Base-by-base conservation (phyloP, 1,140 invertebrate species). In the Battus philenor region DNA sequence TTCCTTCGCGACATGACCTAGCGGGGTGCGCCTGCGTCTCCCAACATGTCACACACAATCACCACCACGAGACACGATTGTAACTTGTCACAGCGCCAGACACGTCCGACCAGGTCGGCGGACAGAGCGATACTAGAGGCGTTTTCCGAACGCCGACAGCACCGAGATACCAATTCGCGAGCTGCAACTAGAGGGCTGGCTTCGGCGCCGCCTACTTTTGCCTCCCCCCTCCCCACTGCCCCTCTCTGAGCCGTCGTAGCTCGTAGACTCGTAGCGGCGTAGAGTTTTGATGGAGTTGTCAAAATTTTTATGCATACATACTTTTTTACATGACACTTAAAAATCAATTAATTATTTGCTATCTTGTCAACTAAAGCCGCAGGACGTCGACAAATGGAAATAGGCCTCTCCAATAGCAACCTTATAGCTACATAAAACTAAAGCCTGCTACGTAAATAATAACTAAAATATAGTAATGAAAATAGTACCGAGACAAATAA, bases 1-100 rank as follows among this genome's bases (percentile, higher is more conserved):
- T 89, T 89, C 69, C 88, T 82, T 69, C 88, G 87, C 59, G 88
- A 89, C 88, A 89, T 89, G 74, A 72, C 82, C 75, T 76, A 77
- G 60, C 60, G 61, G 50, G 51, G 48, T 43, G 57, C 59, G 54
- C 60, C 67, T 50, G 32, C 47, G 20, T 43, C 53, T 63, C 60
- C 61, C 67, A 70, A 65, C 73, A 79, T 74, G 60, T 63, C 71
- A 79, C 71, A 68, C 61, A 73, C 73, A 54, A 41, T 58, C 51
- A 51, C 44, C 44, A 50, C 33, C 67, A 67, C 71, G 69, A 58
- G 45, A 62, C 30, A 48, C 48, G 51, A 33, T 24, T 24, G 48
- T 43, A 66, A 67, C 60, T 61, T 65, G 31, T 10, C 31, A 50
- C 48, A 20, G 33, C 29, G 12, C 27, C 22, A 47, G 33, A 57